A percentile compares a stretch with the other conserved stretches of the same genome.
phyloP scores from a whole-genome alignment of 2,888 invertebrate species.

The Oeneis ivallda region DNA sequence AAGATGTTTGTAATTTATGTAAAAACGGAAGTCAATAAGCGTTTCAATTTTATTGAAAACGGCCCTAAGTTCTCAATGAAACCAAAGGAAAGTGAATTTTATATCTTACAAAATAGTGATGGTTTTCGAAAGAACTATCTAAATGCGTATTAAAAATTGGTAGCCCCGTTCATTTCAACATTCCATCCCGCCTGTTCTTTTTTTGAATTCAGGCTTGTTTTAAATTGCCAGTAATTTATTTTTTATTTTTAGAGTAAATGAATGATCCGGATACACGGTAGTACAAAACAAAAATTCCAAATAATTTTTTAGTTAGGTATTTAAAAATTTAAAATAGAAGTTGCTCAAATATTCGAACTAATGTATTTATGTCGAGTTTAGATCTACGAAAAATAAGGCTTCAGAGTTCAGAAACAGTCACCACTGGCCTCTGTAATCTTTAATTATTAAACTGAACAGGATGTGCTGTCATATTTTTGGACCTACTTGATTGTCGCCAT shows the following conservation, averaged over 20 bases:
- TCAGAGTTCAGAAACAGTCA: no score
- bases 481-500: no score
- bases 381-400: no score
- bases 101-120: conserved; percentile 49
- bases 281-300: neutral
- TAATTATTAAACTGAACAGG: no score
- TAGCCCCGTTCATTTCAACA: conserved; percentile 72
- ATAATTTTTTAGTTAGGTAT: neutral
- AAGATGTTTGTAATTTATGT: conserved; percentile 43
- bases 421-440: no score
- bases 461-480: no score
- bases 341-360: neutral
- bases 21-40: conserved; percentile 52
- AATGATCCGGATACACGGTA: neutral
- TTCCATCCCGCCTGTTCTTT: conserved; percentile 66
- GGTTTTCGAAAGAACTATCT: conserved; percentile 47
- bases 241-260: conserved; percentile 54
- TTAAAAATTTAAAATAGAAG: neutral
- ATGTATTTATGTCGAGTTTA: no score
- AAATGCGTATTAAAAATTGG: conserved; percentile 69
- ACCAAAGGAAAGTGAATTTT: conserved; percentile 50
- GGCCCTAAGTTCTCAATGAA: conserved; percentile 34
- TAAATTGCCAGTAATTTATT: conserved; percentile 71
- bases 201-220: conserved; percentile 71
- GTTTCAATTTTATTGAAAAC: conserved; percentile 38